These are phyloP conservation scores for Bombus vancouverensis DNA, from an alignment of 1,140 invertebrate species.

Conservation along the genomic window DNA sequence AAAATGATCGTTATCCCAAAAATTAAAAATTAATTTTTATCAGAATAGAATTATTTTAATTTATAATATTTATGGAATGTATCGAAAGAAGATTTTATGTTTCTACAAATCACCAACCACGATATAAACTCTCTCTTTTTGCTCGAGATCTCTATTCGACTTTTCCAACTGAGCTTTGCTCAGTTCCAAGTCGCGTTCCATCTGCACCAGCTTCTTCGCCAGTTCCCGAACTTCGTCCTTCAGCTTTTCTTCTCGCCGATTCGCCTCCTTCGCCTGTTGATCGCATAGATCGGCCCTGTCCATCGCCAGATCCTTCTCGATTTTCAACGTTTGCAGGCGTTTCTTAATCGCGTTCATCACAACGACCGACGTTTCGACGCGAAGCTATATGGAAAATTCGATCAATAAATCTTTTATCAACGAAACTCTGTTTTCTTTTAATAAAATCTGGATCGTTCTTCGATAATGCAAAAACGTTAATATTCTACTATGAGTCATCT, in stretches of 20 bases:
- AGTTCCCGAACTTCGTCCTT: slow-evolving; percentile 87
- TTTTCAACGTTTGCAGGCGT: slow-evolving; percentile 90
- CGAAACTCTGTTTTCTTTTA: neutral
- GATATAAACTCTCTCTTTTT: slow-evolving; percentile 85
- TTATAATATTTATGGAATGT: neutral
- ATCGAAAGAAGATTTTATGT: neutral
- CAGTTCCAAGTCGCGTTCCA: slow-evolving; percentile 86
- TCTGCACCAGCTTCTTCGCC: slow-evolving; percentile 87
- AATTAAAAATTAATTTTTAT: neutral
- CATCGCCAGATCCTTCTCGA: slow-evolving; percentile 90
- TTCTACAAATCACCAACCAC: slow-evolving; percentile 80
- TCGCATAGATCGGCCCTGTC: slow-evolving; percentile 89
- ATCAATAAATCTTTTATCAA: neutral
- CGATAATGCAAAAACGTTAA: neutral
- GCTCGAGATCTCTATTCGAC: slow-evolving; percentile 85
- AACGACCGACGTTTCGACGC: neutral
- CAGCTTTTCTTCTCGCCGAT: slow-evolving; percentile 86
- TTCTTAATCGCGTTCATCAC: slow-evolving; percentile 92
- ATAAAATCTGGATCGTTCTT: neutral
- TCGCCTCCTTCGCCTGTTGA: slow-evolving; percentile 87
- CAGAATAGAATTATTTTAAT: neutral
- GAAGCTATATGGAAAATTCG: slow-evolving; percentile 12
- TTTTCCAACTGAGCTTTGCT: slow-evolving; percentile 85
- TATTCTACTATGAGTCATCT: neutral
- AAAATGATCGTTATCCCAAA: neutral